Evolutionary conservation across 2,113 vertebrate species (phyloP), one percentile per base, ranked within the genome.

Genomic region (Sebastes fasciatus): DNA sequence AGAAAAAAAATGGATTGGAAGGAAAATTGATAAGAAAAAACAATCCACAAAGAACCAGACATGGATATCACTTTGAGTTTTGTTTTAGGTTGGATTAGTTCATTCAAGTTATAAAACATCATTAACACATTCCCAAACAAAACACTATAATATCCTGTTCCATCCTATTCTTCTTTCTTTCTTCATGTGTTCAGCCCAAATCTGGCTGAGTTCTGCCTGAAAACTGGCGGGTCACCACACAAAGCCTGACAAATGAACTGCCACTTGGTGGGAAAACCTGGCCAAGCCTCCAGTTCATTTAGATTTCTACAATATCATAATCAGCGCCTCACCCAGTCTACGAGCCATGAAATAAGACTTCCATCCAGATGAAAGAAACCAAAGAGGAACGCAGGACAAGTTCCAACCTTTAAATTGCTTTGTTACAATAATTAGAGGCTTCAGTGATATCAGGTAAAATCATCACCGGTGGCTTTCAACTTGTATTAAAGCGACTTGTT

Each of bases 291-390:
- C 14, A 66, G 45, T 66, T 83, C 65, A 75, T 91, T 84, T 83
- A 74, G 49, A 83, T 88, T 80, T 86, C 63, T 51, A 77, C 58
- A 83, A 57, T 62, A 77, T 80, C 26, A 88, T 73, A 77, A 79
- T 76, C 45, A 19, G 71, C 77, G 74, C 26, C 42, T 70, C 54
- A 69, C 66, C 62, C 26, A 55, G 51, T 74, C 73, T 51, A 52
- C 70, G 69, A 90, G 68, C 82, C 75, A 82, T 88, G 74, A 89
- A 79, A 84, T 72, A 78, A 68, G 34, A 91, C 61, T 73, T 82
- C 13, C 76, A 51, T 57, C 61, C 52, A 82, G 62, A 68, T 40
- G 12, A 66, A 68, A 57, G 72, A 70, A 87, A 45, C 63, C 17
- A 48, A 64, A 82, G 34, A 75, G 49, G 40, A 55, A 55, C 3